Conservation (phyloP, 2,888 invertebrate species). For the Drosophila crucigera region DNA sequence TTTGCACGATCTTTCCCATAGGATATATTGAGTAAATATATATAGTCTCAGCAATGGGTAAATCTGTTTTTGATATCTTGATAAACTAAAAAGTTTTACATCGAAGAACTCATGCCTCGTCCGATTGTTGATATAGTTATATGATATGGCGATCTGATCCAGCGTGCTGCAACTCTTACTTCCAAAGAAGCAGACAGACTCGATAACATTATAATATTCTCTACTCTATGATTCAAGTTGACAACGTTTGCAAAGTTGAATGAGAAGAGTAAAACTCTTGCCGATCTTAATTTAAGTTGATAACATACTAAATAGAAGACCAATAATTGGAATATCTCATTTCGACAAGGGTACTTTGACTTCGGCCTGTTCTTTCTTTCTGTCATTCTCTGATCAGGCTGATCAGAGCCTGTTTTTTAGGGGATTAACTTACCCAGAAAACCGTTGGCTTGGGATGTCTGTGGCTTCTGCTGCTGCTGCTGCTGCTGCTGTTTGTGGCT, state of each 20-base stretch:
- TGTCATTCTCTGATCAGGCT: background rate
- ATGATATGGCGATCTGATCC: background rate
- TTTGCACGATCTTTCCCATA: background rate
- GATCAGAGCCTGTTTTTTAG: too few species aligned
- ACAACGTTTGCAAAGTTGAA: background rate
- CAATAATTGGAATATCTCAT: background rate
- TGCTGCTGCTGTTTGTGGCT: conserved; percentile 28
- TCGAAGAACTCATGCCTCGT: background rate
- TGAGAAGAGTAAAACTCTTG: background rate
- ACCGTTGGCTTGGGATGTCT: conserved; percentile 78
- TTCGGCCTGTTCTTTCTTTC: background rate
- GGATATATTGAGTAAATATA: background rate
- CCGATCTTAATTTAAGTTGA: background rate
- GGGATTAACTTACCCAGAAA: conserved; percentile 75
- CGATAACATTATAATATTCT: background rate
- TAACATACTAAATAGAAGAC: background rate
- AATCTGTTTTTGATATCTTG: background rate
- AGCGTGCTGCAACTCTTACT: background rate
- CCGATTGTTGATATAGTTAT: background rate
- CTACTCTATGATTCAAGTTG: background rate
- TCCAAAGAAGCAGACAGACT: background rate
- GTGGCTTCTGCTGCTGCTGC: conserved; percentile 46
- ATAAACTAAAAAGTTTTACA: background rate
- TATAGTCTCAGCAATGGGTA: background rate
- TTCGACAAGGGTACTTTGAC: background rate